phyloP scores from a whole-genome alignment of 2,888 invertebrate species.

The Acrobeloides nanus region DNA sequence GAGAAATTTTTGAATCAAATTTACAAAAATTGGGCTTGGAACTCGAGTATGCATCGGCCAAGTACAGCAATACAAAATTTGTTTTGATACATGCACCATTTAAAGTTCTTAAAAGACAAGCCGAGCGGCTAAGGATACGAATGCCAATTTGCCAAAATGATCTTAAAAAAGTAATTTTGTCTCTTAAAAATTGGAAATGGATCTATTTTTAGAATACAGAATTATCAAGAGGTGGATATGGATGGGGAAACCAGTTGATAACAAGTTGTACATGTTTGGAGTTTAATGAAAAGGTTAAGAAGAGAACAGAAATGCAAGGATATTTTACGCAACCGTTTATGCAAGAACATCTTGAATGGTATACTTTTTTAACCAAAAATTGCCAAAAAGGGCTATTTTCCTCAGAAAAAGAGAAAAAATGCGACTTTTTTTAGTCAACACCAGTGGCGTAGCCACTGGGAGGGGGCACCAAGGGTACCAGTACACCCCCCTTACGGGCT shows the following conservation, averaged over 20 bases:
- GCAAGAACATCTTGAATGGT: constrained; percentile 32
- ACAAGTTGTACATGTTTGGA: constrained; percentile 31
- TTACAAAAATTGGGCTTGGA: constrained; percentile 23
- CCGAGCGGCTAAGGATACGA: constrained; percentile 44
- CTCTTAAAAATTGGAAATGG: too few relatives aligned
- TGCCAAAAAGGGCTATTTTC: too few relatives aligned
- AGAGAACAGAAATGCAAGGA: constrained; percentile 50
- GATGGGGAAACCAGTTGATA: constrained; percentile 26
- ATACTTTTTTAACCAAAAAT: too few relatives aligned
- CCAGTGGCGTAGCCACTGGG: too few relatives aligned
- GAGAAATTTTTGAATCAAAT: constrained; percentile 30
- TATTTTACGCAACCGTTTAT: constrained; percentile 57
- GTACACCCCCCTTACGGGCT: too few relatives aligned
- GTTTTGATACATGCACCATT: constrained; percentile 49
- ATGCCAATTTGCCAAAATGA: constrained; percentile 55
- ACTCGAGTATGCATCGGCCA: constrained; percentile 21
- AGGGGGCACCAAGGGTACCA: too few relatives aligned
- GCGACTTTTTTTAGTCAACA: too few relatives aligned
- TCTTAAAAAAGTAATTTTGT: constrained; percentile 34
- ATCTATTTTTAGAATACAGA: too few relatives aligned
- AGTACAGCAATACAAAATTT: constrained; percentile 49
- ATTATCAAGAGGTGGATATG: too few relatives aligned
- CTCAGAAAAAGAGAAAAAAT: too few relatives aligned
- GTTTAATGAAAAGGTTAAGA: constrained; percentile 28
- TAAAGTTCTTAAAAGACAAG: constrained; percentile 39